A percentile compares a stretch with the other conserved stretches of the same genome.
Evolutionary conservation across 1,140 invertebrate species (phyloP).

Genomic region (Mizuhopecten yessoensis): DNA sequence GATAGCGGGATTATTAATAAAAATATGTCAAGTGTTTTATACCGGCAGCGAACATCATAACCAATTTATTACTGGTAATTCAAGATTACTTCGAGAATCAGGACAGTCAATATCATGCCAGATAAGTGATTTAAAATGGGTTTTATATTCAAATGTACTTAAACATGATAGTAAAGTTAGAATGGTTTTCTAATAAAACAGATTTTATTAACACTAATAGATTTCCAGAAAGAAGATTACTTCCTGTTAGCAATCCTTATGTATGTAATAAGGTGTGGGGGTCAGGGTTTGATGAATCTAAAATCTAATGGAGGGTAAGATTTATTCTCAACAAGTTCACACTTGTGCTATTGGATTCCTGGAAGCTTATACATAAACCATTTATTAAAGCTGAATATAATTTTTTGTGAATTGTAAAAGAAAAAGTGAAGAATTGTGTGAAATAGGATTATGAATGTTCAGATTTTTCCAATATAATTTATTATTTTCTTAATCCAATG

Average conservation of each 20-base stretch:
- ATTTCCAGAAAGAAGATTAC: background rate
- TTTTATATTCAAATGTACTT: background rate
- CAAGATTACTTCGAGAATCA: background rate
- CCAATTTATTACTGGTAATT: background rate
- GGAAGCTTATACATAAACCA: background rate
- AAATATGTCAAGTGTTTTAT: background rate
- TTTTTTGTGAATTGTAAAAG: background rate
- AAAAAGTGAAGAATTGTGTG: background rate
- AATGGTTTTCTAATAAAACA: background rate
- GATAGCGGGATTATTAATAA: no score
- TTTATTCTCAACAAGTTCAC: background rate
- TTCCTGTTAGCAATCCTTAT: conserved; percentile 7
- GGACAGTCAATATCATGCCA: background rate
- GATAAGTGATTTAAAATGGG: background rate
- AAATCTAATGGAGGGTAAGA: background rate
- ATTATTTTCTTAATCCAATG: no score
- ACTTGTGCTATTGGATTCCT: background rate
- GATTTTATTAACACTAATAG: background rate
- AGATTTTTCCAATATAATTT: background rate
- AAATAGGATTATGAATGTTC: background rate
- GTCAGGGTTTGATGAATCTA: background rate
- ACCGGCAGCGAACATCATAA: background rate
- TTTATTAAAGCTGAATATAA: background rate
- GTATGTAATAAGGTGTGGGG: background rate
- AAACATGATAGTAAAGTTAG: background rate